Base-by-base conservation (phyloP, 2,797 vertebrate genomes). In the Lindbergichthys nudifrons region DNA sequence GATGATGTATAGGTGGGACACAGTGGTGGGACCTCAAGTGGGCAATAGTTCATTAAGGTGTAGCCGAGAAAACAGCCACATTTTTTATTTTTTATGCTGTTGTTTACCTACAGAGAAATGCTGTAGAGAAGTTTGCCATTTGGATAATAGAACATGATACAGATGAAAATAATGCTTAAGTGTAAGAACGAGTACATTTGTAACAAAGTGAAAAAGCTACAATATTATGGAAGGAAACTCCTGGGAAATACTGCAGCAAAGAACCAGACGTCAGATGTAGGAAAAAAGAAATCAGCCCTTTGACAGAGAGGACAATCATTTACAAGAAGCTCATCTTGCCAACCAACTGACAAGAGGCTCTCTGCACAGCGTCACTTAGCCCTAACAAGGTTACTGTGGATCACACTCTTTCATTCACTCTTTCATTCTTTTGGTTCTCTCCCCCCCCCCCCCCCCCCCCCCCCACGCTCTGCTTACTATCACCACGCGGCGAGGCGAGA, bases 351-450 rank as follows among this genome's bases (percentile, higher is more conserved):
- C 94, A 94, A 90, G 88, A 92, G 82, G 81, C 82, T 87, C 87
- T 93, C 94, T 95, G 95, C 92, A 94, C 92, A 94, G 88, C 86
- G 79, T 96, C 95, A 94, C 90, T 93, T 91, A 90, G 89, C 74
- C 81, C 88, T 94, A 95, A 96, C 94, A 94, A 93, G 93, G 92
- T 95, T 94, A 92, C 82, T 82, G 78, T 85, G 91, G 89, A 93
- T 92, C 87, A 89, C 87, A 93, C 90, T 83, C 85, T 84, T 90
- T 91, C 89, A 87, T 90, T 93, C 90, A 88, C 81, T 88, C 85
- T 83, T 90, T 87, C 76, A 73, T 83, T 80, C 80, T 75, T 71
- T 83, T 77, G 32, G 66, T 81, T 83, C 80, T 70, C 78, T 82
- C 85, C 0, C 71, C 42, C 83, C 75, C 73, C 30, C 75, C 73